Conservation (phyloP, 2,113 vertebrate genomes). For the Plectropomus leopardus region DNA sequence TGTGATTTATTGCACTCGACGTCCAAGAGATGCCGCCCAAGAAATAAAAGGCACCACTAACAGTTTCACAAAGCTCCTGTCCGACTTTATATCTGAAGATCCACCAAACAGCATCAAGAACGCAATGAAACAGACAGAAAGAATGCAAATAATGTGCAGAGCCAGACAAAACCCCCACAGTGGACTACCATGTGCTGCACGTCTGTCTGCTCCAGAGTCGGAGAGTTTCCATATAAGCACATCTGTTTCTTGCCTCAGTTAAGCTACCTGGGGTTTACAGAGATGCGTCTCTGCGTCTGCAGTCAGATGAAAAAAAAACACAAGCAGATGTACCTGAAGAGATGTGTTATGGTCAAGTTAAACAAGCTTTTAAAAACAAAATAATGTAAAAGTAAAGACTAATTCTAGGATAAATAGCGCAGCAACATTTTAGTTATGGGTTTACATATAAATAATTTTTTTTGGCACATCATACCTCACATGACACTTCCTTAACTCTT, state of each 20-base stretch:
- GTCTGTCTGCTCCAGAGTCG: neutral
- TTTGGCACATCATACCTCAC: neutral
- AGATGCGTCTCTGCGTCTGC: neutral
- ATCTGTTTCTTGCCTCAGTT: neutral
- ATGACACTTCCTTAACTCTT: no score
- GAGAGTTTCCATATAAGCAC: neutral
- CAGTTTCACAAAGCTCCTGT: neutral
- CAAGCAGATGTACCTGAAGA: neutral
- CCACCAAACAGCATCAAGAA: neutral
- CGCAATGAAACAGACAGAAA: neutral
- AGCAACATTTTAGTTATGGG: neutral
- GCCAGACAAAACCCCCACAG: neutral
- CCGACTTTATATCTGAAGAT: neutral
- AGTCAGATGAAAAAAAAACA: no score
- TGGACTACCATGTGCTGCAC: neutral
- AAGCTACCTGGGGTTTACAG: neutral
- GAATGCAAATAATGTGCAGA: neutral
- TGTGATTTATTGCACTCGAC: conserved; percentile 22
- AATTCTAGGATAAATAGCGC: neutral
- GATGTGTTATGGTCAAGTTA: neutral
- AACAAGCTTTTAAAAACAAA: neutral
- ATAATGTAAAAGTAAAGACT: neutral
- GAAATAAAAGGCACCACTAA: neutral
- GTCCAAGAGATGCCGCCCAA: neutral
- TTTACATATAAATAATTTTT: neutral